Evolutionary conservation across 2,888 invertebrate species (phyloP).

Genomic region (Girardia tigrina): DNA sequence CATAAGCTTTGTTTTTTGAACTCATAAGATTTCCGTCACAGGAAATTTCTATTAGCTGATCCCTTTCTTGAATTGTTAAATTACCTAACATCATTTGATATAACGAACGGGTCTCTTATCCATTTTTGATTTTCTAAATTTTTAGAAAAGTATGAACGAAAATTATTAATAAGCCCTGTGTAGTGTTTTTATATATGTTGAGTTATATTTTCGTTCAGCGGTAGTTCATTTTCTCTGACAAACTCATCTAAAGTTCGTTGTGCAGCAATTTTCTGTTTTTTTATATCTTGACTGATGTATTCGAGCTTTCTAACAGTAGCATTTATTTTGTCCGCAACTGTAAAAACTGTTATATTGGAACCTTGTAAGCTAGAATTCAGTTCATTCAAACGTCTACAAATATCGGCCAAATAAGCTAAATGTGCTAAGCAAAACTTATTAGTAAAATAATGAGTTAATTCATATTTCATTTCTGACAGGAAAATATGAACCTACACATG

Average conservation of each 20-base stretch:
- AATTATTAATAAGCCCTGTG: neutral
- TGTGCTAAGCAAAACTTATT: neutral
- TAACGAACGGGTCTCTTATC: neutral
- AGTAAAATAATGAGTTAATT: neutral
- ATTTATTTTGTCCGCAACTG: neutral
- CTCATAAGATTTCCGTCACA: neutral
- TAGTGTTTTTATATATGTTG: neutral
- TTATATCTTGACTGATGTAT: neutral
- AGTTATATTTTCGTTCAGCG: neutral
- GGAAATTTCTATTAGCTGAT: neutral
- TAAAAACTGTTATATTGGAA: neutral
- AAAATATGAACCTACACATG: neutral
- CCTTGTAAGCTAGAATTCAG: neutral
- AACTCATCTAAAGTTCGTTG: neutral
- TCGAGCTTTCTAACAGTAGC: neutral
- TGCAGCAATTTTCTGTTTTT: neutral
- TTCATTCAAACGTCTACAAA: neutral
- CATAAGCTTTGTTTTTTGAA: neutral
- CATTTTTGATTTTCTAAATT: neutral
- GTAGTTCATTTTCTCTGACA: constrained; percentile 2
- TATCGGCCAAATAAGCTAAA: neutral
- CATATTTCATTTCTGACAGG: neutral
- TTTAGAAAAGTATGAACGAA: neutral
- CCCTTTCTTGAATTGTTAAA: neutral
- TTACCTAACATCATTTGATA: no score